These are phyloP conservation scores for Ectemnius continuus DNA, from an alignment of 2,888 invertebrate species.

Conservation along the genomic window DNA sequence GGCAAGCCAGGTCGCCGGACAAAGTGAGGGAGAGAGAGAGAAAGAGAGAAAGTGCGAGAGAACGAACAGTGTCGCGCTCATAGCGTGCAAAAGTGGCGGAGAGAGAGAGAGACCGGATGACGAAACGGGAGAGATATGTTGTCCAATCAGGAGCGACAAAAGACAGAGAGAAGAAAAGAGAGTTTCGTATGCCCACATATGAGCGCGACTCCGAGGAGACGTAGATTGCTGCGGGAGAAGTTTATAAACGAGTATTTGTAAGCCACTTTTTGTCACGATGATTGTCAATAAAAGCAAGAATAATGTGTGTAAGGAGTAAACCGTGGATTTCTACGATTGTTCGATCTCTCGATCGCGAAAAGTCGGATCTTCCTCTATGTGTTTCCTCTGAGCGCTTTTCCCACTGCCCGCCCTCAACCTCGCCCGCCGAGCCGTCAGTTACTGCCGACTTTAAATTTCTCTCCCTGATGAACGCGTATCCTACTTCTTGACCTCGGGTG, in stretches of 20 bases:
- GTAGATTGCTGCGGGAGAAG: constrained; percentile 26
- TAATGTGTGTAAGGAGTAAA: constrained; percentile 55
- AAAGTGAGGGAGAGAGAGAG: too few species aligned
- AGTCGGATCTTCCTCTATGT: too few species aligned
- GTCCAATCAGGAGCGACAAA: background rate
- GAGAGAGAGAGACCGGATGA: background rate
- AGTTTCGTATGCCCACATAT: constrained; percentile 21
- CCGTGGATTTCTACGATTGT: constrained; percentile 9
- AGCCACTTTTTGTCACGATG: constrained; percentile 73
- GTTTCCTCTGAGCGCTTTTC: too few species aligned
- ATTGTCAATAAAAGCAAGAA: constrained; percentile 70
- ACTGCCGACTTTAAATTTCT: constrained; percentile 41
- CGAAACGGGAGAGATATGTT: constrained; percentile 13
- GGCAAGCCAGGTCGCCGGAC: constrained; percentile 44
- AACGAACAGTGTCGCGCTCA: constrained; percentile 56
- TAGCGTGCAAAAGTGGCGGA: constrained; percentile 6
- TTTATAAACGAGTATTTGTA: constrained; percentile 67
- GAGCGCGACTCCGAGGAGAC: constrained; percentile 46
- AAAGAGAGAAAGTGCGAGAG: constrained; percentile 32
- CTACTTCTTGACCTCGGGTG: constrained; percentile 10
- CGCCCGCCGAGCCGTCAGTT: too few species aligned
- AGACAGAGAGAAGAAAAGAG: constrained; percentile 12
- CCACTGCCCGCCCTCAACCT: too few species aligned
- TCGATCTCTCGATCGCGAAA: constrained; percentile 12
- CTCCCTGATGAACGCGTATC: constrained; percentile 19